Evolutionary conservation across 2,888 invertebrate species (phyloP).

Genomic region (Melangyna quadrimaculata): DNA sequence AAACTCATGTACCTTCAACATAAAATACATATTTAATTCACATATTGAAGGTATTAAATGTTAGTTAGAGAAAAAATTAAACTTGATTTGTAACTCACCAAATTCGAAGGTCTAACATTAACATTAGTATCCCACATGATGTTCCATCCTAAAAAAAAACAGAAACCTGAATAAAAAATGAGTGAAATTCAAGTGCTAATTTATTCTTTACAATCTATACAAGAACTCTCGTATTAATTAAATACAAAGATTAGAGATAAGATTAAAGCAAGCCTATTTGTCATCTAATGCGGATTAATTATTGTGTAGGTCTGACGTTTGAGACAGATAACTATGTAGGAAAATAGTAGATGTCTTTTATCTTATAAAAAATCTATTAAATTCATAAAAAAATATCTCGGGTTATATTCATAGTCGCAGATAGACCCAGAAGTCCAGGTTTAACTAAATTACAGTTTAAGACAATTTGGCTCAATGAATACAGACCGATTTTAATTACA

Average conservation of each 20-base stretch:
- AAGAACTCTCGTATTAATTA: not conserved
- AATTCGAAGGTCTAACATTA: not conserved
- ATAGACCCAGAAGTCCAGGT: no score
- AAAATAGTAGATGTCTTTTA: not conserved
- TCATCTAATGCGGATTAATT: not conserved
- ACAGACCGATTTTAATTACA: no score
- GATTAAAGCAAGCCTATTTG: not conserved
- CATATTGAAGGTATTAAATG: not conserved
- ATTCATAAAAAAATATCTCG: conserved; percentile 2
- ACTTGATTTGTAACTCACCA: not conserved
- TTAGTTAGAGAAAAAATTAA: not conserved
- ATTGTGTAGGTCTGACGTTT: conserved; percentile 38
- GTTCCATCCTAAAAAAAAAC: not conserved
- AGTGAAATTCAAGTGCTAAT: not conserved
- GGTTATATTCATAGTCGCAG: no score
- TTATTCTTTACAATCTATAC: not conserved
- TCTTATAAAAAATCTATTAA: not conserved
- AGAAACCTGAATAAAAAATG: not conserved
- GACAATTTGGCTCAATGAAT: no score
- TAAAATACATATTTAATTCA: no score
- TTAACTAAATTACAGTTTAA: no score
- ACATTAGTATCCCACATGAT: not conserved
- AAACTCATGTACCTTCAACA: no score
- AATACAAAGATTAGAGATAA: not conserved
- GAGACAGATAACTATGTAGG: not conserved